Conservation (phyloP, 2,888 invertebrate genomes). For the Rhabditoides inermis region DNA sequence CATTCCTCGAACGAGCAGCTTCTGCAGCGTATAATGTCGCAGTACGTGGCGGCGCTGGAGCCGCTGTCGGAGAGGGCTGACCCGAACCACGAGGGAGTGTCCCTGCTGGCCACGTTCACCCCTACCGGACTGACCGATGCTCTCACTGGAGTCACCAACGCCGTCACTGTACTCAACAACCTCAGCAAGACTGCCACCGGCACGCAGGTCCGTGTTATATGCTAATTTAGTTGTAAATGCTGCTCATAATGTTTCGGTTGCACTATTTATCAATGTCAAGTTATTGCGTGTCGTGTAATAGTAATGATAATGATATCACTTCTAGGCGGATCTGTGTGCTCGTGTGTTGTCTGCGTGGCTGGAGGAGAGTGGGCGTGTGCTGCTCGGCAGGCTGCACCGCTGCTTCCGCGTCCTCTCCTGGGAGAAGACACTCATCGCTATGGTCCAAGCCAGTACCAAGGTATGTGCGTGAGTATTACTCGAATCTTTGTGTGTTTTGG, state of each 20-base stretch:
- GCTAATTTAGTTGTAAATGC: too few species aligned
- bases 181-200: not conserved
- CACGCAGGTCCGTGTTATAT: too few species aligned
- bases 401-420: conserved; percentile 2
- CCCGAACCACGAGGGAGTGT: too few species aligned
- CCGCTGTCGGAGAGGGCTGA: conserved; percentile 11
- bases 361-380: conserved; percentile 2
- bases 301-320: too few species aligned
- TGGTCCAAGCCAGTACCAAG: not conserved
- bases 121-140: not conserved
- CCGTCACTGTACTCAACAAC: not conserved
- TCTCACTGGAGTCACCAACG: not conserved
- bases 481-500: too few species aligned
- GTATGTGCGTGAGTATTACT: not conserved
- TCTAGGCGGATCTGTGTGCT: not conserved
- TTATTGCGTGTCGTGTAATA: too few species aligned
- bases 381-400: conserved; percentile 6
- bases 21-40: conserved; percentile 5
- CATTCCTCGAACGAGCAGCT: conserved; percentile 13
- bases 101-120: not conserved
- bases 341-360: conserved; percentile 7
- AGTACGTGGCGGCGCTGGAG: conserved; percentile 12
- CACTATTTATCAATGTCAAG: too few species aligned
- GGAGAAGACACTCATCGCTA: conserved; percentile 2
- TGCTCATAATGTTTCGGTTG: too few species aligned